Evolutionary conservation across 1,140 invertebrate species (phyloP), one percentile per base, ranked within the genome.

Genomic region (Orussus abietinus): DNA sequence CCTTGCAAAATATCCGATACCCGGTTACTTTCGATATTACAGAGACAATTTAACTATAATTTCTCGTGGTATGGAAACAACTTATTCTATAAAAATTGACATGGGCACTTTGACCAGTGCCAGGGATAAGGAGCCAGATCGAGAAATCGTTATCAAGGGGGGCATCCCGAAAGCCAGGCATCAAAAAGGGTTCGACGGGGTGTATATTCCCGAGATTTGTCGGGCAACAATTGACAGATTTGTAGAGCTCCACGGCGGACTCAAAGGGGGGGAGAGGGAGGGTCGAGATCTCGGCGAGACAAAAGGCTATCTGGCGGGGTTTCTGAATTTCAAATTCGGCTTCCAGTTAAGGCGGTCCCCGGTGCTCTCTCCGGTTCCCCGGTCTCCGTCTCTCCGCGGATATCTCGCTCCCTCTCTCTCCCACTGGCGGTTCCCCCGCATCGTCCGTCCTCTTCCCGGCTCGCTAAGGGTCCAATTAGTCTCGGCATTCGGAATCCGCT

Each of bases 381-480:
- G n/a, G n/a, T n/a, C 15, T 3, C 7, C 19, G 4, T 11, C 9
- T 3, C 19, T 12, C 19, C 3, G 2, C 3, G 5, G 11, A 6
- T 6, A 3, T 4, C 10, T 10, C 14, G 10, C 22, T 37, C 29
- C 21, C 31, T 19, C 22, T 31, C 28, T 25, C 11, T 31, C 33
- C 33, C 5, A 20, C 38, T 15, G 12, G 13, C 9, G 15, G 29
- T 42, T 47, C 9, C 31, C 19, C 13, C 17, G 38, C 15, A 32
- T 22, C n/a, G n/a, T 34, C 38, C 47, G 42, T 25, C 33, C 49
- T 54, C n/a, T 25, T 7, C 6, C 54, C 55, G 51, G 54, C 54
- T 47, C 50, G 58, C 57, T 63, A 62, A 69, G 66, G 65, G 59
- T 65, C 62, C 69, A 71, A 71, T 70, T 72, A 71, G 69, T 72